A percentile compares a stretch with the other conserved stretches of the same genome.
Conservation (phyloP, 2,888 invertebrate genomes). For the Psylliodes chrysocephalus region DNA sequence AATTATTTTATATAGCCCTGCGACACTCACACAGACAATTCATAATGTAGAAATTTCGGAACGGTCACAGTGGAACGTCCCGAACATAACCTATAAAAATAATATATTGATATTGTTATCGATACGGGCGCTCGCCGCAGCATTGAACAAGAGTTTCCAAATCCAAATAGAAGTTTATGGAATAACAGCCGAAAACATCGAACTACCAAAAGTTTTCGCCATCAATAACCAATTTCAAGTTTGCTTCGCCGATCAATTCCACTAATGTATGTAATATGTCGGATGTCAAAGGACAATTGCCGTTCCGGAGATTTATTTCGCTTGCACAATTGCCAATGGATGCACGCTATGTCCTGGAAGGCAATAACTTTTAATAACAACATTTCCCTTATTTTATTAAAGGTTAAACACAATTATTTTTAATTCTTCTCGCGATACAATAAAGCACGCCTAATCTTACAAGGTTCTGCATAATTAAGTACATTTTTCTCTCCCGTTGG, state of each 20-base stretch:
- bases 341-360: neutral
- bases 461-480: too few relatives aligned
- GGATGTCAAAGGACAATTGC: conserved; percentile 47
- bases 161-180: conserved; percentile 45
- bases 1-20: conserved; percentile 16
- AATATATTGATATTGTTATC: conserved; percentile 60
- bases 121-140: conserved; percentile 56
- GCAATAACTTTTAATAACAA: neutral
- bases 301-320: conserved; percentile 35
- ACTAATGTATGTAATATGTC: conserved; percentile 48
- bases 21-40: conserved; percentile 11
- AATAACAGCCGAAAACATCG: conserved; percentile 32
- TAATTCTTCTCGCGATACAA: too few relatives aligned
- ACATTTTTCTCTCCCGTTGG: too few relatives aligned
- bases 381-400: too few relatives aligned
- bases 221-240: conserved; percentile 47
- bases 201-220: conserved; percentile 33
- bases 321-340: conserved; percentile 32
- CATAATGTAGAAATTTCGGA: conserved; percentile 6
- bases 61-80: conserved; percentile 22
- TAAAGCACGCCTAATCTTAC: too few relatives aligned
- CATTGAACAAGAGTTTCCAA: conserved; percentile 55
- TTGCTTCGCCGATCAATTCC: conserved; percentile 42
- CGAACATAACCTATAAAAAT: conserved; percentile 53
- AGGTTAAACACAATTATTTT: too few relatives aligned